A percentile compares a stretch with the other conserved stretches of the same genome.
Evolutionary conservation across 1,140 invertebrate genomes (phyloP).

Genomic region (Bombus turneri): DNA sequence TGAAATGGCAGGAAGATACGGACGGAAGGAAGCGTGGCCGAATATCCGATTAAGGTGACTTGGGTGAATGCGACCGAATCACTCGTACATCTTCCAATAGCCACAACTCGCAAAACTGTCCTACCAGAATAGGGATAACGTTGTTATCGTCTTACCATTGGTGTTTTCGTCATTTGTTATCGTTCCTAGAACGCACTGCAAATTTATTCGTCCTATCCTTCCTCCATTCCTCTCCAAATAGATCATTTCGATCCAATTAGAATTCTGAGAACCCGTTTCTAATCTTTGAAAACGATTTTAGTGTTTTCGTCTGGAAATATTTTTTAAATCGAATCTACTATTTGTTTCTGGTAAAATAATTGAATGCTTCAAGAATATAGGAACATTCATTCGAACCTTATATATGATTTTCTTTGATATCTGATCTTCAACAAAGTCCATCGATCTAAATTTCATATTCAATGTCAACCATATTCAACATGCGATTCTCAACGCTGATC

Average conservation of each 20-base stretch:
- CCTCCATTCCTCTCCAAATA: neutral
- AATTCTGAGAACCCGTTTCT: neutral
- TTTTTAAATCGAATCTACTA: neutral
- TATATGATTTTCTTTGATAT: too few species aligned
- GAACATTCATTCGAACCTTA: too few species aligned
- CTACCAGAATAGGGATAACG: neutral
- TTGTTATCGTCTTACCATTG: slow-evolving; percentile 16
- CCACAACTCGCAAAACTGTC: neutral
- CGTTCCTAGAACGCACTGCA: too few species aligned
- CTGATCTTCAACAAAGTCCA: too few species aligned
- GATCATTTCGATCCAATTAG: neutral
- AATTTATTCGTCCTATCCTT: neutral
- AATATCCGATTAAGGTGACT: slow-evolving; percentile 27
- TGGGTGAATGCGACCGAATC: slow-evolving; percentile 2
- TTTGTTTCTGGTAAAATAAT: too few species aligned
- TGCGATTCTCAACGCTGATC: too few species aligned
- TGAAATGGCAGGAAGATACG: slow-evolving; percentile 14
- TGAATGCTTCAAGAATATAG: too few species aligned
- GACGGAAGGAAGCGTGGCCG: neutral
- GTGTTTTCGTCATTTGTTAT: neutral
- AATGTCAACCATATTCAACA: too few species aligned
- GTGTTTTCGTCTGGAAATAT: neutral
- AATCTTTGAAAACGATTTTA: neutral
- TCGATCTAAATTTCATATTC: too few species aligned
- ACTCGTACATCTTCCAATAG: slow-evolving; percentile 21